Base-by-base conservation (phyloP, 2,113 vertebrate species). In the Stomatorhinus ivindoensis region DNA sequence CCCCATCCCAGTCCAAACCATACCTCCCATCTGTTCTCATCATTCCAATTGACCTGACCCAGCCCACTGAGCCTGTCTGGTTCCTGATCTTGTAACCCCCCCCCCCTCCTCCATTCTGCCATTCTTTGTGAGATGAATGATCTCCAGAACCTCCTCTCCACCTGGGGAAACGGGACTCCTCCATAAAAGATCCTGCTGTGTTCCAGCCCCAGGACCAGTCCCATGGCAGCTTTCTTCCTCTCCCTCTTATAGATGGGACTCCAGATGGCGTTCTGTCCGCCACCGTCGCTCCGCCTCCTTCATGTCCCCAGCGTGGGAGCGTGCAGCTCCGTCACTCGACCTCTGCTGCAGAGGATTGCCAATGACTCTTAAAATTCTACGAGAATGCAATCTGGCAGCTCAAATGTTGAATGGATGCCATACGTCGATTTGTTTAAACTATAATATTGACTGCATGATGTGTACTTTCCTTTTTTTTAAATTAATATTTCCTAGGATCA, bases 151-250 rank as follows among this genome's bases (percentile, higher is more conserved):
- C 76, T 44, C 17, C 76, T 82, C 35, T 44, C 76, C 5, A 82
- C 76, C 76, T 44, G 42, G 76, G 35, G 35, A 44, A 42, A 21
- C 0, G 2, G 39, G 76, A 82, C 13, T 53, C 61, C 47, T 83
- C 61, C n/a, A 17, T 35, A 21, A 6, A n/a, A 27, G 35, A 47
- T 47, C 42, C 65, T 42, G 51, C 8, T 35, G 17, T 21, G 55
- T 69, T 46, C 31, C 44, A 39, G 35, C 21, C 35, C 87, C 44
- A 8, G 24, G 53, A n/a, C n/a, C n/a, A n/a, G n/a, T 92, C 94
- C 93, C 89, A 90, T 27, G 94, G 94, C 95, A 94, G 94, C 94
- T 94, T 93, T 92, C 93, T 89, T 90, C 91, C 85, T 91, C 93
- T 89, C 89, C 91, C 85, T 89, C 91, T 91, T 92, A 93, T 91